Evolutionary conservation across 1,140 invertebrate species (phyloP).

Genomic region (Lasaia peninsularis): DNA sequence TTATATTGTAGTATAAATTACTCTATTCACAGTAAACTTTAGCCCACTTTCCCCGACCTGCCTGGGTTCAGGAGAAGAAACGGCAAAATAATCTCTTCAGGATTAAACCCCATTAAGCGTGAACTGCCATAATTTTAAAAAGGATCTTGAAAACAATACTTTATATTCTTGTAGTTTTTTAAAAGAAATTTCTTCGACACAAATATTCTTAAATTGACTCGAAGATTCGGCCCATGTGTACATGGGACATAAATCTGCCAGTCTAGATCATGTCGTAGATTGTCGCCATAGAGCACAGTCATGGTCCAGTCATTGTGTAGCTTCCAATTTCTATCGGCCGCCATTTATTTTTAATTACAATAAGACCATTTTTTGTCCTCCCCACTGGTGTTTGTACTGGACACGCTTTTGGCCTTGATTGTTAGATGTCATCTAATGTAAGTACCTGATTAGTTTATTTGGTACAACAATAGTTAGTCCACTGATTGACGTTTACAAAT

Average conservation of each 20-base stretch:
- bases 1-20: too few species aligned
- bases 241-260: constrained; percentile 13
- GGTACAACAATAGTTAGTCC: constrained; percentile 33
- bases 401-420: constrained; percentile 33
- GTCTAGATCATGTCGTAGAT: constrained; percentile 70
- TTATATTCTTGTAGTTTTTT: too few species aligned
- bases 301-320: constrained; percentile 59
- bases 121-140: too few species aligned
- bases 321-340: constrained; percentile 54
- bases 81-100: too few species aligned
- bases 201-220: too few species aligned
- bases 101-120: too few species aligned
- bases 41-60: too few species aligned
- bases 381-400: constrained; percentile 34
- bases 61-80: too few species aligned
- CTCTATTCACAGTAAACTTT: too few species aligned
- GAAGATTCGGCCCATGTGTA: too few species aligned
- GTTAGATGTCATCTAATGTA: constrained; percentile 32
- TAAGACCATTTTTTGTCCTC: constrained; percentile 43
- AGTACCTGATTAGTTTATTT: constrained; percentile 39
- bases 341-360: constrained; percentile 63
- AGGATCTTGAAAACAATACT: too few species aligned
- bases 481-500: constrained; percentile 55
- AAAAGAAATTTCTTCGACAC: too few species aligned
- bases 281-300: constrained; percentile 63